Percentiles rank a stretch among this genome's conserved stretches.
These are phyloP conservation scores for Rhinoptilus africanus DNA, from an alignment of 2,113 vertebrate species.

Conservation along the genomic window DNA sequence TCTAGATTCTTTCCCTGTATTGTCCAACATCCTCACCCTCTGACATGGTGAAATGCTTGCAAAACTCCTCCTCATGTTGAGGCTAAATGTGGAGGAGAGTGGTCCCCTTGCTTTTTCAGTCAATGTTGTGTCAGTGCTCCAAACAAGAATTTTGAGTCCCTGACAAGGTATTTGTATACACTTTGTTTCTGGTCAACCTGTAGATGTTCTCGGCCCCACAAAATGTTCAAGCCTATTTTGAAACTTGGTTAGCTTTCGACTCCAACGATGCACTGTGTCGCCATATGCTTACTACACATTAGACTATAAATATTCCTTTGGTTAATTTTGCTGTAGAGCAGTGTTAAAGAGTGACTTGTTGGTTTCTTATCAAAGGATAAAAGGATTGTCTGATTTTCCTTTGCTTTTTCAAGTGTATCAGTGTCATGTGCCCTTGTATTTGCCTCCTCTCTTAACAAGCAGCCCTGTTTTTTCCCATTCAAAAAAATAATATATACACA, in stretches of 20 bases:
- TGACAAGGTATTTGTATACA: background rate
- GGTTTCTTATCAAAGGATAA: background rate
- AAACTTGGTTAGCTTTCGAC: background rate
- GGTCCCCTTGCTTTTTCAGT: background rate
- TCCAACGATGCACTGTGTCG: background rate
- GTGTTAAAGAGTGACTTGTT: background rate
- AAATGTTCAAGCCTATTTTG: background rate
- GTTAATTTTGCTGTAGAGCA: background rate
- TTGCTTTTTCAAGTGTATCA: background rate
- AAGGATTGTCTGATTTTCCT: background rate
- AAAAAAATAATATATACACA: background rate
- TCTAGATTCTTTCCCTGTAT: background rate
- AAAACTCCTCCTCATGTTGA: background rate
- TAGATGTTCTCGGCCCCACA: background rate
- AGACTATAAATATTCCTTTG: background rate
- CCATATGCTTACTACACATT: background rate
- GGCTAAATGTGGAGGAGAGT: background rate
- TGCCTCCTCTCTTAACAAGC: background rate
- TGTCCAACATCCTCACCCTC: background rate
- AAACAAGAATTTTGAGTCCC: background rate
- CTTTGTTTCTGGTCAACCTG: background rate
- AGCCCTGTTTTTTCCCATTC: background rate
- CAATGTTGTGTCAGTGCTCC: background rate
- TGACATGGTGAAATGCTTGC: background rate
- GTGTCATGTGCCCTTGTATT: background rate